Percentiles rank a stretch among this genome's conserved stretches.
These are phyloP conservation scores for Typhlichthys subterraneus DNA, from an alignment of 2,797 vertebrate genomes.

Conservation along the genomic window DNA sequence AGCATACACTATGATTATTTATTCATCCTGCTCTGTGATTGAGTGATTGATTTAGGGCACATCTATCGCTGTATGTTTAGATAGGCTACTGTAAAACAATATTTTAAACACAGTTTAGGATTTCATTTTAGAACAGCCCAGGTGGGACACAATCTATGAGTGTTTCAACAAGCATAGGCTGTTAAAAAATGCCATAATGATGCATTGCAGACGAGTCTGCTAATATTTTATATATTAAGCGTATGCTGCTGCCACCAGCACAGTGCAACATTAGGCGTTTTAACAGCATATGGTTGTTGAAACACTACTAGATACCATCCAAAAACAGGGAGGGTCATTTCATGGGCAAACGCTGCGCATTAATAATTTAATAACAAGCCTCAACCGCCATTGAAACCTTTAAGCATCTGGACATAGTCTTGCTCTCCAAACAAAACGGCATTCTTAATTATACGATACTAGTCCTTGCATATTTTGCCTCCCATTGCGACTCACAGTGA, in stretches of 20 bases:
- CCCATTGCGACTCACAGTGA: not conserved
- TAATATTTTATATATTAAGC: no score
- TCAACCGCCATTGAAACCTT: constrained; percentile 27
- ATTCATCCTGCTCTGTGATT: not conserved
- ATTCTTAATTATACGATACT: not conserved
- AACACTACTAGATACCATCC: constrained; percentile 1
- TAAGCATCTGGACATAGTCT: constrained; percentile 1
- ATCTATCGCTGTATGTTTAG: not conserved
- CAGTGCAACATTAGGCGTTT: no score
- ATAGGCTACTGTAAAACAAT: no score
- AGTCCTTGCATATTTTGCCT: not conserved
- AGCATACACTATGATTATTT: not conserved
- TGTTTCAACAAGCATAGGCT: no score
- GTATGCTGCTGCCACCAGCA: no score
- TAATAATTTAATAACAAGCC: constrained; percentile 68
- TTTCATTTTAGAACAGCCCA: no score
- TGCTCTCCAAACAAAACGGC: constrained; percentile 4
- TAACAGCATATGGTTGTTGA: no score
- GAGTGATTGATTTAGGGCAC: not conserved
- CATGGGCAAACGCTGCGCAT: constrained; percentile 66
- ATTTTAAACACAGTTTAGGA: no score
- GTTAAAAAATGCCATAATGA: no score
- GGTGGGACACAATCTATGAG: no score
- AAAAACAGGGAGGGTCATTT: constrained; percentile 43
- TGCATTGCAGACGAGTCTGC: no score